Conservation (phyloP, 2,113 vertebrate genomes). For the Apaloderma vittatum region DNA sequence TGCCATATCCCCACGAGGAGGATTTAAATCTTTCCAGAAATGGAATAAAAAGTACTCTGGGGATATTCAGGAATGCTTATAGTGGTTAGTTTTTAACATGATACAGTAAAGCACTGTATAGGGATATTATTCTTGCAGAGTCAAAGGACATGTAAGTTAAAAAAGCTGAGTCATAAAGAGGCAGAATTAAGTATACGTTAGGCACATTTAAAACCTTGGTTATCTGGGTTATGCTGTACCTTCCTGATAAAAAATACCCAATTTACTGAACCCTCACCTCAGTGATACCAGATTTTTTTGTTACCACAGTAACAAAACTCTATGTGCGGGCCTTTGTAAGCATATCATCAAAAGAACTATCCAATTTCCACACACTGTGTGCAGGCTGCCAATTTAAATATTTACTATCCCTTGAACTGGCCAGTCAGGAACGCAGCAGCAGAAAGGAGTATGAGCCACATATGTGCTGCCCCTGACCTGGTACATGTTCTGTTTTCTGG, state of each 20-base stretch:
- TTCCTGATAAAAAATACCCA: not conserved
- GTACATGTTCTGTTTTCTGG: not conserved
- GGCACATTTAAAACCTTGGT: not conserved
- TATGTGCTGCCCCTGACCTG: not conserved
- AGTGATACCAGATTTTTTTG: not conserved
- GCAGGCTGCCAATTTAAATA: constrained; percentile 65
- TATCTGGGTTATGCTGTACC: not conserved
- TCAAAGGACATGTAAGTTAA: not conserved
- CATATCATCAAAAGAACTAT: not conserved
- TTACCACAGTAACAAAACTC: constrained; percentile 1
- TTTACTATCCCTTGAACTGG: constrained; percentile 55
- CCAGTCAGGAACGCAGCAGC: not conserved
- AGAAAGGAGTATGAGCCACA: not conserved
- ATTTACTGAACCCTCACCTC: not conserved
- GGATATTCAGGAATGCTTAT: constrained; percentile 13
- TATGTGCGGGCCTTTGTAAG: not conserved
- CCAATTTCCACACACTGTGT: constrained; percentile 37
- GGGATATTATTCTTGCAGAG: not conserved
- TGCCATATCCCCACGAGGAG: not conserved
- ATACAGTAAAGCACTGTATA: not conserved
- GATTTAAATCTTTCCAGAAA: constrained; percentile 25
- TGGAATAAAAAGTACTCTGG: constrained; percentile 3
- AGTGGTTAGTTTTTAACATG: constrained; percentile 5
- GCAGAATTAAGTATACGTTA: not conserved
- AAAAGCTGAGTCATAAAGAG: not conserved